A percentile compares a stretch with the other conserved stretches of the same genome.
Conservation (phyloP, 2,113 vertebrate genomes). For the Poeciliopsis occidentalis region DNA sequence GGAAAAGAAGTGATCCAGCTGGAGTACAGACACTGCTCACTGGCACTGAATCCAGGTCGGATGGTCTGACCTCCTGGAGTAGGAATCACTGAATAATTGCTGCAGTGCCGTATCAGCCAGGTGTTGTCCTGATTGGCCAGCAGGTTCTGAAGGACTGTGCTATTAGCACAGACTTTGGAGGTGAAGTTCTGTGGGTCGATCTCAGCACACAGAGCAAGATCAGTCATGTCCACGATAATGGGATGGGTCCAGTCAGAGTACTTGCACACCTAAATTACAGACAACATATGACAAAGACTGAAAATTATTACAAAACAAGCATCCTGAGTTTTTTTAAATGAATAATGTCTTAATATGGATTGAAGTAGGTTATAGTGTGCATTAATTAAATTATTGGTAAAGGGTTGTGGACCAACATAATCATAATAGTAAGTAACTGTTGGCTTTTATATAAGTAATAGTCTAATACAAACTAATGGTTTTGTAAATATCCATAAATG, state of each 20-base stretch:
- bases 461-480: no score
- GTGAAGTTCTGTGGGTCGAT: conserved; percentile 77
- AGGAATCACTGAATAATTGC: conserved; percentile 56
- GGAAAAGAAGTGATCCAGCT: conserved; percentile 74
- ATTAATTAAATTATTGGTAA: no score
- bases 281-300: conserved; percentile 5
- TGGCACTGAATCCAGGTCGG: conserved; percentile 51
- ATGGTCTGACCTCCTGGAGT: conserved; percentile 15
- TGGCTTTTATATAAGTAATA: no score
- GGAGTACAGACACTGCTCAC: conserved; percentile 75
- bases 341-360: neutral
- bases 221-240: conserved; percentile 79
- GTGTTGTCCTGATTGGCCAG: conserved; percentile 78
- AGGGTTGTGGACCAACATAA: no score
- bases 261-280: conserved; percentile 65
- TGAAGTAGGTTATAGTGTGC: no score
- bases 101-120: conserved; percentile 79
- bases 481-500: no score
- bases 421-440: no score
- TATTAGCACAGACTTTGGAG: conserved; percentile 74
- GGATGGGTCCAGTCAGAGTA: conserved; percentile 78
- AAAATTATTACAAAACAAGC: neutral
- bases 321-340: neutral
- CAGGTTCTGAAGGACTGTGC: conserved; percentile 72
- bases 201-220: conserved; percentile 78